Base-by-base conservation (phyloP, 2,113 vertebrate genomes). In the Hippocampus abdominalis region DNA sequence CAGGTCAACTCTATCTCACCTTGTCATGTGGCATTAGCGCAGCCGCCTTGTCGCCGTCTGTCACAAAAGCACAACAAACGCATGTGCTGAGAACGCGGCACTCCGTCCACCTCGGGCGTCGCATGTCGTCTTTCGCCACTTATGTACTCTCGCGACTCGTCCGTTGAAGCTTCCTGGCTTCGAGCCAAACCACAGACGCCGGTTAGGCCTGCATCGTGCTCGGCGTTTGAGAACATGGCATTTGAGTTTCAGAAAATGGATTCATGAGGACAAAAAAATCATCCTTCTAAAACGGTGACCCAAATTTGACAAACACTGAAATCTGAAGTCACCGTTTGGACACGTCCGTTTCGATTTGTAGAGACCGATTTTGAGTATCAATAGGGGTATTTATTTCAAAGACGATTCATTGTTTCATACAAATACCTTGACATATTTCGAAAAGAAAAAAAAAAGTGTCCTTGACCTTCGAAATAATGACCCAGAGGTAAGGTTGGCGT, bases 1-100 rank as follows among this genome's bases (percentile, higher is more conserved):
- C 73, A 78, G 86, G 83, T 89, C 87, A 89, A 75, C 73, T 72
- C 81, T 63, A 72, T 59, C 2, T 75, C 81, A 75, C 87, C 87
- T 85, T 88, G 87, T 89, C 88, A 89, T 70, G 82, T 82, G 78
- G 71, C 72, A 54, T 90, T 86, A 89, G 77, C 1, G 78, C 77
- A 76, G 72, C 51, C 15, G 83, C 77, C 74, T 75, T 36, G 81
- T 79, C 53, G 68, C 79, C 64, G 15, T 46, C 23, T 27, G 63
- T 18, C 56, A 68, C 48, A 80, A 85, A 80, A 78, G 70, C 66
- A 78, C 78, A 70, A 75, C 62, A 70, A 53, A 39, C 42, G 54
- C 66, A 71, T 73, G 70, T 44, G 56, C 60, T 64, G 20, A 16
- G 12, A 18, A 69, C 32, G n/a, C 63, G 2, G 11, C 2, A 54